Conservation (phyloP, 2,113 vertebrate species). For the Psittacara wagleri region DNA sequence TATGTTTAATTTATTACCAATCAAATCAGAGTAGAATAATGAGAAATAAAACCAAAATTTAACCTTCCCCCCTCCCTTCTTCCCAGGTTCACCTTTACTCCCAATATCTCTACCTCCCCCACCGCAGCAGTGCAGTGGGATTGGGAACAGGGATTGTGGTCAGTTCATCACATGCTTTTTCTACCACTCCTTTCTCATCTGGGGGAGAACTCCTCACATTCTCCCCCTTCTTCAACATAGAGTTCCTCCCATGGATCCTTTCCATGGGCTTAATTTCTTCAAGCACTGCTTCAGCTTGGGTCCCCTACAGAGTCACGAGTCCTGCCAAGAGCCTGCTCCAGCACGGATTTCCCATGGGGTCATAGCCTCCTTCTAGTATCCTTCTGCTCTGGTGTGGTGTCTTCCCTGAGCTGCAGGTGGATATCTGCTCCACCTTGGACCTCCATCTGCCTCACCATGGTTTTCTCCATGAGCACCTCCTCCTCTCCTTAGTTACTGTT, state of each 20-base stretch:
- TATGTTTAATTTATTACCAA: not conserved
- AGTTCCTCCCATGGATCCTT: not conserved
- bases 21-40: not conserved
- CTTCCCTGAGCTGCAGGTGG: not conserved
- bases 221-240: not conserved
- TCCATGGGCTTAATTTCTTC: not conserved
- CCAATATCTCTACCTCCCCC: not conserved
- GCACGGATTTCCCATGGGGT: accelerated
- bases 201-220: not conserved
- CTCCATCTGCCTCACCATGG: not conserved
- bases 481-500: not conserved
- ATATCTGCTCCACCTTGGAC: not conserved
- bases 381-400: not conserved
- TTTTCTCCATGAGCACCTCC: not conserved
- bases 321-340: not conserved
- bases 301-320: not conserved
- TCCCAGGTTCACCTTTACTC: not conserved
- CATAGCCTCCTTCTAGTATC: not conserved
- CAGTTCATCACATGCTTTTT: not conserved
- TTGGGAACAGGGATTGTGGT: not conserved
- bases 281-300: not conserved
- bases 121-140: accelerated
- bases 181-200: not conserved
- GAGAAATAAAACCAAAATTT: not conserved
- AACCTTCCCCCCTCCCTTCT: not conserved